Evolutionary conservation across 2,113 vertebrate genomes (phyloP), one percentile per base, ranked within the genome.

Genomic region (Sander lucioperca): DNA sequence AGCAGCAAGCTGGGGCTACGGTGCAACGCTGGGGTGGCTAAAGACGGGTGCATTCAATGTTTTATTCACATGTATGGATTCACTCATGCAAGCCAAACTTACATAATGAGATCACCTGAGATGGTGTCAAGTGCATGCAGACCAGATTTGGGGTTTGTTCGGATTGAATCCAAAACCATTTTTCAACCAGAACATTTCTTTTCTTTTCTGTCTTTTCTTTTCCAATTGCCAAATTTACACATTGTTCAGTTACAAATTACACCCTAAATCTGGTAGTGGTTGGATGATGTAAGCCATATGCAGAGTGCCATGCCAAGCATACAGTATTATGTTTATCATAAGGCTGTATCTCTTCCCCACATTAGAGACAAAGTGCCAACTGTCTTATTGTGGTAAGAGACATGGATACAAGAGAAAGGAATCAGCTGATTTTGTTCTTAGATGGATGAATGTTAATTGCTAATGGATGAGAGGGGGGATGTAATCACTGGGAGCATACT

Each of bases 81-180:
- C n/a, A 65, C 19, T 66, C 77, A 76, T 66, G 83, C 83, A 59
- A 27, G 51, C 19, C 58, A 23, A 53, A 16, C 19, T 39, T 67
- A n/a, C 1, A 25, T 1, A 43, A 14, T 48, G 68, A 53, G 13
- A 48, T 25, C 8, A 67, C 23, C 10, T 59, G 70, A 45, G 68
- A 27, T 70, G 64, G 23, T 21, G 43, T 53, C 30, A 47, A 1
- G 12, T 33, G 54, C 78, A 89, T 87, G 83, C 80, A 68, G 39
- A 58, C 71, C 88, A 91, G 86, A 90, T 48, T 84, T 84, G 82
- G 64, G 82, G 82, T 83, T 68, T 57, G 21, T 12, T 69, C 30
- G 7, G 25, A 19, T 10, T 74, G 4, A 11, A 73, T 48, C 72
- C 13, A 64, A 67, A n/a, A 66, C 3, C 21, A 13, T 13, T 39